A percentile compares a stretch with the other conserved stretches of the same genome.
Conservation (phyloP, 1,140 invertebrate genomes). For the Lethrus apterus region DNA sequence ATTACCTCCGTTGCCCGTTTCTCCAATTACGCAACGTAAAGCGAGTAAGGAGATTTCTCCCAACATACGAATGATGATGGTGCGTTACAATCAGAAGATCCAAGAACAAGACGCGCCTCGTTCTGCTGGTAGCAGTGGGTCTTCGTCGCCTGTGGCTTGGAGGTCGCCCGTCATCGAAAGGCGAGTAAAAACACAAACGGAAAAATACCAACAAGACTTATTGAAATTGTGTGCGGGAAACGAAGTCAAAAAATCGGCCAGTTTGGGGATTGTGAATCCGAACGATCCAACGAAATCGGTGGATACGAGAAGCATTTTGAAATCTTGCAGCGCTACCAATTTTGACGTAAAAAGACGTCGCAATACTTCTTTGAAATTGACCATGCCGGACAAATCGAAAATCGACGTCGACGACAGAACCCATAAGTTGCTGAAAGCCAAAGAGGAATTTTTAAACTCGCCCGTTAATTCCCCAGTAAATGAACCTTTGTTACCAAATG, state of each 20-base stretch:
- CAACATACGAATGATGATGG: constrained; percentile 59
- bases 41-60: constrained; percentile 52
- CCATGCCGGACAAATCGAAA: neutral
- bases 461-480: constrained; percentile 8
- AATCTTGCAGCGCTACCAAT: constrained; percentile 39
- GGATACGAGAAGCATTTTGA: constrained; percentile 36
- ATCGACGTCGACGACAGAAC: constrained; percentile 33
- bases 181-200: constrained; percentile 47
- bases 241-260: constrained; percentile 52
- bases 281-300: neutral
- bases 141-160: constrained; percentile 51
- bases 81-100: constrained; percentile 50
- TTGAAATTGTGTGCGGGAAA: constrained; percentile 29
- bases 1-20: constrained; percentile 47
- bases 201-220: constrained; percentile 49
- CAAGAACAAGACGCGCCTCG: constrained; percentile 33
- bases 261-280: constrained; percentile 42
- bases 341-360: neutral
- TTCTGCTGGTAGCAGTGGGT: constrained; percentile 48
- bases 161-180: constrained; percentile 51
- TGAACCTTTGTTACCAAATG: constrained; percentile 7
- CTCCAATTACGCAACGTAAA: constrained; percentile 46
- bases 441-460: constrained; percentile 52
- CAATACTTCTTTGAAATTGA: neutral
- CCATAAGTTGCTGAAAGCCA: constrained; percentile 51